These are phyloP conservation scores for Synanthedon formicaeformis DNA, from an alignment of 2,888 invertebrate genomes.

Conservation along the genomic window DNA sequence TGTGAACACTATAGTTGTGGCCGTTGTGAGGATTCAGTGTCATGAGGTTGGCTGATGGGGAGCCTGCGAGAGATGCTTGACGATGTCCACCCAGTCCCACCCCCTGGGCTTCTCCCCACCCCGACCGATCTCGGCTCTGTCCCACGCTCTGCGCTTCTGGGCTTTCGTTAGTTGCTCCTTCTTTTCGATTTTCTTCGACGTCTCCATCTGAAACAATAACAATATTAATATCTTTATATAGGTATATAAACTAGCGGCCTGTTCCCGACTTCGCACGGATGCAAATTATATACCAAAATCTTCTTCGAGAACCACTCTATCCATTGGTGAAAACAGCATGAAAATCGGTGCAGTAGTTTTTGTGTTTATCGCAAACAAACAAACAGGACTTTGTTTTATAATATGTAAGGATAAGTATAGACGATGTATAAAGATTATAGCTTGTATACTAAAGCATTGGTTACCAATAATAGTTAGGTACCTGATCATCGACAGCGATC, in stretches of 20 bases:
- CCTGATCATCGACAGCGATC: constrained; percentile 61
- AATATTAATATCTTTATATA: no score
- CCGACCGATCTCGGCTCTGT: constrained; percentile 78
- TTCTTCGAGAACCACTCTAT: no score
- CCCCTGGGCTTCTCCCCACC: constrained; percentile 90
- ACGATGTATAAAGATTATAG: no score
- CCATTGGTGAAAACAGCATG: no score
- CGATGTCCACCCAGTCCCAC: constrained; percentile 95
- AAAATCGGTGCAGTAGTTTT: no score
- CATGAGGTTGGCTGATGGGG: constrained; percentile 43
- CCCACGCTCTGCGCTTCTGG: constrained; percentile 91
- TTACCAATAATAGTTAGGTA: constrained; percentile 6
- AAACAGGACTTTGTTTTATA: no score
- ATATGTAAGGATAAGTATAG: no score
- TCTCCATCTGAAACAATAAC: constrained; percentile 14
- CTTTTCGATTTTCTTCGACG: constrained; percentile 72
- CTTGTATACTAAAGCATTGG: background rate
- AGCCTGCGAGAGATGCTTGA: constrained; percentile 91
- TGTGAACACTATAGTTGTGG: no score
- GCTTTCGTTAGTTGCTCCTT: constrained; percentile 91
- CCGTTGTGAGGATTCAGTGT: constrained; percentile 12
- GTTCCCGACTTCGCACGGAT: no score
- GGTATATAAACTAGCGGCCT: no score
- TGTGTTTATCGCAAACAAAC: no score
- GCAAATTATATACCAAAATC: no score